phyloP scores from a whole-genome alignment of 35 echinoderm and acorn worm species.

The Anneissia japonica region DNA sequence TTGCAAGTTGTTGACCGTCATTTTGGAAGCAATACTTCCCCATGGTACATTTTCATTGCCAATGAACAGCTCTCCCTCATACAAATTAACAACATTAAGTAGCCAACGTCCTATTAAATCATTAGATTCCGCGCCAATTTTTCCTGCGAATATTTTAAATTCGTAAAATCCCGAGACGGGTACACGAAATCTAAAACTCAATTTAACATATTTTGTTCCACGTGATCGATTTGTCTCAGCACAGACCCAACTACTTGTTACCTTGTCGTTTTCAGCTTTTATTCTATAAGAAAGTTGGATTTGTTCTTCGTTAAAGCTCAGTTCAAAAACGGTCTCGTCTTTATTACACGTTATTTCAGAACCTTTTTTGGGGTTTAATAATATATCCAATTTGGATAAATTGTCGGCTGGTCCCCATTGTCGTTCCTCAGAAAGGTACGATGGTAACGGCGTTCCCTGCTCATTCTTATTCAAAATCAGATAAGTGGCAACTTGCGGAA shows the following conservation, averaged over 20 bases:
- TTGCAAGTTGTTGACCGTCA: neutral
- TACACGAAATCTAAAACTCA: neutral
- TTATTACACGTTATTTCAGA: neutral
- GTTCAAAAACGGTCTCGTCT: neutral
- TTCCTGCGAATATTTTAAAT: neutral
- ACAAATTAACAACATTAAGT: neutral
- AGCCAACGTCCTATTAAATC: neutral
- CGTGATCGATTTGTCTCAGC: neutral
- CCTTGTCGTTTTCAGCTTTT: neutral
- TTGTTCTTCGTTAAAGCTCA: neutral
- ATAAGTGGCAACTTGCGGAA: neutral
- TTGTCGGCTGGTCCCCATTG: neutral
- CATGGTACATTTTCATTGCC: neutral
- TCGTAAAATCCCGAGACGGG: neutral
- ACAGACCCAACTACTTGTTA: neutral
- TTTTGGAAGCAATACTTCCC: neutral
- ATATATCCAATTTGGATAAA: neutral
- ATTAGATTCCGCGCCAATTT: neutral
- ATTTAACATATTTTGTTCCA: neutral
- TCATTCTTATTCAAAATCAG: neutral
- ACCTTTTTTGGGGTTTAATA: neutral
- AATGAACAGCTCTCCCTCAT: neutral
- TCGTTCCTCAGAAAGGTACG: neutral
- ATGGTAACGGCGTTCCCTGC: neutral
- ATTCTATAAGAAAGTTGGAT: neutral